phyloP scores from a whole-genome alignment of 2,888 invertebrate genomes.

The Drosophila nigricruria region DNA sequence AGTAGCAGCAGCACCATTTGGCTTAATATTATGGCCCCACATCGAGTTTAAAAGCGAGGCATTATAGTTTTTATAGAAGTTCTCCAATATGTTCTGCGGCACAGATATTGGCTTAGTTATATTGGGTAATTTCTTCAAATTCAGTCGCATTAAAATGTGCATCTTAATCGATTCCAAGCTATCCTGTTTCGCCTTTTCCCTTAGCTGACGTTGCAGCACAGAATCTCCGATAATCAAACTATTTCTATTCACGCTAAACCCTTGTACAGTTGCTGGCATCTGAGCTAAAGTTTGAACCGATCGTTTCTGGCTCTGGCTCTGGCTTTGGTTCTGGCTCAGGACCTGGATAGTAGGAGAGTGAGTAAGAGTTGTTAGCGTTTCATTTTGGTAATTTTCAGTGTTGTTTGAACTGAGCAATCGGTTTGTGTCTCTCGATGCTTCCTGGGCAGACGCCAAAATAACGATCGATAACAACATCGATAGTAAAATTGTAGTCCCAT shows the following conservation, averaged over 20 bases:
- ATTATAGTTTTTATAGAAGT: constrained; percentile 83
- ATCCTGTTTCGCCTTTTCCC: constrained; percentile 87
- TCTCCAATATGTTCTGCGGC: constrained; percentile 87
- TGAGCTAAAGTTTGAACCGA: constrained; percentile 1
- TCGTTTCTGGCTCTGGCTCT: constrained; percentile 9
- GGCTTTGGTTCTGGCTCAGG: constrained; percentile 21
- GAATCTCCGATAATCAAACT: constrained; percentile 69
- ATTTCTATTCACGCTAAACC: constrained; percentile 59
- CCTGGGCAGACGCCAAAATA: constrained; percentile 34
- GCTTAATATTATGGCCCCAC: constrained; percentile 21
- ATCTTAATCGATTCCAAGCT: constrained; percentile 88
- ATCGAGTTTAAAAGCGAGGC: constrained; percentile 30
- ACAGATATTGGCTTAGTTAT: constrained; percentile 88
- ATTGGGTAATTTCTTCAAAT: constrained; percentile 88
- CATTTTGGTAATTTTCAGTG: neutral
- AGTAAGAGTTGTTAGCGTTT: neutral
- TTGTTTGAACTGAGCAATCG: neutral
- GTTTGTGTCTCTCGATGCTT: constrained; percentile 1
- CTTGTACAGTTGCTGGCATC: constrained; percentile 1
- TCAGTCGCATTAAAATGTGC: constrained; percentile 88
- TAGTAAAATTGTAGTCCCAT: constrained; percentile 23
- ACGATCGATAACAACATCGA: constrained; percentile 28
- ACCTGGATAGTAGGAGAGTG: neutral
- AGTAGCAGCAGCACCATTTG: neutral
- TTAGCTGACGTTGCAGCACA: constrained; percentile 83